phyloP scores from a whole-genome alignment of 2,888 invertebrate genomes.

The Amphipoea oculea region DNA sequence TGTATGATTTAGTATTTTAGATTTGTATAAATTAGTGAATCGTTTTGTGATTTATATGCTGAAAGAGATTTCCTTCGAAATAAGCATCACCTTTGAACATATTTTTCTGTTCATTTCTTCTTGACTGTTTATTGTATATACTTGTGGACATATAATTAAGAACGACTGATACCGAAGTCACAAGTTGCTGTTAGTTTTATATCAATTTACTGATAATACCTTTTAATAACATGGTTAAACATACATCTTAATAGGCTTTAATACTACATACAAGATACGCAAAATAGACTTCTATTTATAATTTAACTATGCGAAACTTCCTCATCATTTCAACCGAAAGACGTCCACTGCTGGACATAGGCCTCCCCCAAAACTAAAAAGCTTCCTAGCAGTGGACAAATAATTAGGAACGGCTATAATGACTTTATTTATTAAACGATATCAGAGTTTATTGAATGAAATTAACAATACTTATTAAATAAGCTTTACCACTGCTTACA shows the following conservation, averaged over 20 bases:
- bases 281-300: not conserved
- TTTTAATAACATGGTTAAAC: not conserved
- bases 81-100: not conserved
- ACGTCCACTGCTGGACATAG: too few relatives aligned
- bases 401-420: not conserved
- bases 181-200: not conserved
- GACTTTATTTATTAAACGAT: not conserved
- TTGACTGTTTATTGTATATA: not conserved
- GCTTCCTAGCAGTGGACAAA: not conserved
- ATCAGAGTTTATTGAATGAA: not conserved
- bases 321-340: too few relatives aligned
- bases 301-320: not conserved
- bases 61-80: not conserved
- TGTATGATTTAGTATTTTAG: not conserved
- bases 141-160: too few relatives aligned
- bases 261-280: not conserved
- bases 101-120: not conserved
- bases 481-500: too few relatives aligned
- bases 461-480: not conserved
- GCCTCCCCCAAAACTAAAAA: too few relatives aligned
- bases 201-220: not conserved
- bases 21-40: not conserved
- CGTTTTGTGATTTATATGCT: not conserved
- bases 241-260: not conserved
- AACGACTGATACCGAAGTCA: not conserved